phyloP scores from a whole-genome alignment of 2,113 vertebrate species.

The Myrmecophaga tridactyla region DNA sequence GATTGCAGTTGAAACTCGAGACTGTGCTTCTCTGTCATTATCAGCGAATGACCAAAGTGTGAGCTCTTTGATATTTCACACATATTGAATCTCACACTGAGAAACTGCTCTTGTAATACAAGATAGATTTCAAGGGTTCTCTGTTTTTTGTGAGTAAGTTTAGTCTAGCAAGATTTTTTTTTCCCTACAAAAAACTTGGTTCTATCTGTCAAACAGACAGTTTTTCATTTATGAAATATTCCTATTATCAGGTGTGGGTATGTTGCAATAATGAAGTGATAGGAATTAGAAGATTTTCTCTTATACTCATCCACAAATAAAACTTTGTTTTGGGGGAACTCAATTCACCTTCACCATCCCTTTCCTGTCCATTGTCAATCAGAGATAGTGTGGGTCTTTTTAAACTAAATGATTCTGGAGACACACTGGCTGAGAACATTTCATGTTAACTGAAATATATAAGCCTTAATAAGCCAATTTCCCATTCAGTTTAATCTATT shows the following conservation, averaged over 20 bases:
- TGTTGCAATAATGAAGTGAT: slow-evolving; percentile 19
- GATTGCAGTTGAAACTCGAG: background rate
- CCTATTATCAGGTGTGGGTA: background rate
- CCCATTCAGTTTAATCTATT: slow-evolving; percentile 77
- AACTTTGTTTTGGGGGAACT: background rate
- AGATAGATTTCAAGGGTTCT: slow-evolving; percentile 72
- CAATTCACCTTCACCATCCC: background rate
- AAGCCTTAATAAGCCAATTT: slow-evolving; percentile 73
- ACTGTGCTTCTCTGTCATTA: background rate
- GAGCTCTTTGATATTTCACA: slow-evolving; percentile 54
- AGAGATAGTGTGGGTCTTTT: slow-evolving; percentile 41
- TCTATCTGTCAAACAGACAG: slow-evolving; percentile 39
- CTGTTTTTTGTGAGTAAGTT: slow-evolving; percentile 62
- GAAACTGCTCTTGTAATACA: slow-evolving; percentile 66
- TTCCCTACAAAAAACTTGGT: background rate
- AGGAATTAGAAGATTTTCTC: background rate
- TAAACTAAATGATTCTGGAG: slow-evolving; percentile 65
- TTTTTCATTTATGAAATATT: slow-evolving; percentile 39
- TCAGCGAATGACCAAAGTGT: slow-evolving; percentile 40
- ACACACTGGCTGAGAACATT: slow-evolving; percentile 70
- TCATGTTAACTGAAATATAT: slow-evolving; percentile 77
- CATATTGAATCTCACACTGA: slow-evolving; percentile 66
- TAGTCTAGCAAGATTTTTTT: slow-evolving; percentile 52
- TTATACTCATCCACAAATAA: background rate
- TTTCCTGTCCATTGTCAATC: background rate